Conservation (phyloP, 1,140 invertebrate species). For the Lepidurus packardi region DNA sequence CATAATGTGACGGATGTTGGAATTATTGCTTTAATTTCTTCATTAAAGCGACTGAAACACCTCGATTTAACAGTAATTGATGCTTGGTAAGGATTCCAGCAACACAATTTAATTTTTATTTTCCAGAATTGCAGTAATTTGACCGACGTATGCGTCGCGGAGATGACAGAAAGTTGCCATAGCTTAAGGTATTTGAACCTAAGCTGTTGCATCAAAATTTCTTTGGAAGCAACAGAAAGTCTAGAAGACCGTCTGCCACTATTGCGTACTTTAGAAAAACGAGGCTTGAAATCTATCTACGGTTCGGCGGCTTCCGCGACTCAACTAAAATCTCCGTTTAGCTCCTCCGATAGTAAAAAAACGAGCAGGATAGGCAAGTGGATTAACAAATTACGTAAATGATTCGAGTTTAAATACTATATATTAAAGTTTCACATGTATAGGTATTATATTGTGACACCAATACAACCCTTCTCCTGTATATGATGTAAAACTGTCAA, state of each 20-base stretch:
- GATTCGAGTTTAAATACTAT: not conserved
- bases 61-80: slow-evolving; percentile 48
- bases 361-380: not conserved
- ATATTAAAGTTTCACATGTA: not conserved
- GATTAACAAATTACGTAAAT: slow-evolving; percentile 4
- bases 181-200: slow-evolving; percentile 14
- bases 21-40: not conserved
- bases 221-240: not conserved
- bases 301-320: not conserved
- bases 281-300: slow-evolving; percentile 2
- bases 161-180: not conserved
- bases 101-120: not conserved
- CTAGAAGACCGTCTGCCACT: slow-evolving; percentile 11
- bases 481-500: not conserved
- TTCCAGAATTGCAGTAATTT: slow-evolving; percentile 18
- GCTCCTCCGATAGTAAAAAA: not conserved
- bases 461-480: not conserved
- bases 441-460: not conserved
- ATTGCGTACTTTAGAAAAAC: not conserved
- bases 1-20: not conserved
- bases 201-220: slow-evolving; percentile 17
- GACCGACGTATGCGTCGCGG: not conserved
- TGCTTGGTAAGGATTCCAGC: slow-evolving; percentile 43
- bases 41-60: slow-evolving; percentile 49
- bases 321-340: not conserved